Percentiles rank a stretch among this genome's conserved stretches.
Evolutionary conservation across 2,888 invertebrate species (phyloP).

Genomic region (Heliconius sara): DNA sequence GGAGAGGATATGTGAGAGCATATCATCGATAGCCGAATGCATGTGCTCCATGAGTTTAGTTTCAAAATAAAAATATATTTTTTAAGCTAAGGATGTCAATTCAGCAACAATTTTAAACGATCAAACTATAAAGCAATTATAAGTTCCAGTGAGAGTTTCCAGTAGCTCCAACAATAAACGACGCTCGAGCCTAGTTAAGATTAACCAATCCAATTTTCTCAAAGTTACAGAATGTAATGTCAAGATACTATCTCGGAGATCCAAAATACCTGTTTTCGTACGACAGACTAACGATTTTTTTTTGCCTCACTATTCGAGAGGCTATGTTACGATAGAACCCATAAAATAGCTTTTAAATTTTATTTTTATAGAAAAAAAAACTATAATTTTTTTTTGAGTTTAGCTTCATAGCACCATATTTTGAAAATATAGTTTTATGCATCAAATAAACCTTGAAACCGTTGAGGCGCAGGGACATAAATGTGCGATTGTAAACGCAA

Average conservation of each 20-base stretch:
- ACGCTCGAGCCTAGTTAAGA: constrained; percentile 1
- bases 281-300: background rate
- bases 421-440: background rate
- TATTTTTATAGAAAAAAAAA: background rate
- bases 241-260: constrained; percentile 17
- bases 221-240: constrained; percentile 17
- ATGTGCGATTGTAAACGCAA: no score
- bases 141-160: constrained; percentile 2
- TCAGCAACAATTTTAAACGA: no score
- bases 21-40: no score
- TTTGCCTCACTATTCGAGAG: background rate
- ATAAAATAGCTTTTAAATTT: background rate
- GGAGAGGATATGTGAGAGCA: no score
- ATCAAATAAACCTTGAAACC: background rate
- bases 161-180: constrained; percentile 23
- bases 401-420: no score
- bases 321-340: constrained; percentile 1
- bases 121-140: constrained; percentile 5
- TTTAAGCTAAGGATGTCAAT: no score
- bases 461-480: no score
- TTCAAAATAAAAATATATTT: no score
- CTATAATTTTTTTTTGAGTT: no score
- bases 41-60: no score
- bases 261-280: constrained; percentile 4
- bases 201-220: constrained; percentile 22